Percentiles rank a stretch among this genome's conserved stretches.
Conservation (phyloP, 1,140 invertebrate genomes). For the Eueides isabella region DNA sequence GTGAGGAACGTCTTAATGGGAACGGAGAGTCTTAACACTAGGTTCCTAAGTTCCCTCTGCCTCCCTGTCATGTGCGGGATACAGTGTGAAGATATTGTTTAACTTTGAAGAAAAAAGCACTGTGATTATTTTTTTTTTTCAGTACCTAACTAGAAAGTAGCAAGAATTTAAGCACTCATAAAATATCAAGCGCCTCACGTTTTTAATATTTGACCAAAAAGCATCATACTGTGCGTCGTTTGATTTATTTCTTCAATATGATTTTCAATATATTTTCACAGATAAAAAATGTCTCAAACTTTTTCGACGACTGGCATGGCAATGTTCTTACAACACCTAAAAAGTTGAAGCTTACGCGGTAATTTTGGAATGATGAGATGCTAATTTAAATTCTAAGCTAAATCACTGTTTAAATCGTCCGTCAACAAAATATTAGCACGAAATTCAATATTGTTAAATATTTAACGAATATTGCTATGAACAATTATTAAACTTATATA, state of each 20-base stretch:
- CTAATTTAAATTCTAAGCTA: constrained; percentile 19
- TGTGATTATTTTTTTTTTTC: too few species aligned
- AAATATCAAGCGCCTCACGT: constrained; percentile 27
- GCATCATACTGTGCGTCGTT: constrained; percentile 22
- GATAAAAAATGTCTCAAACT: constrained; percentile 30
- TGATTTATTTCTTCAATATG: constrained; percentile 33
- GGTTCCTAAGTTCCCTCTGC: too few species aligned
- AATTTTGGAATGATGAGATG: constrained; percentile 6
- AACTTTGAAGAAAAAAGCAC: too few species aligned
- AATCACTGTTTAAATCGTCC: background rate
- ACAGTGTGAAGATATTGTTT: too few species aligned
- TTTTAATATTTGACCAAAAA: constrained; percentile 31
- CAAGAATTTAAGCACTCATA: constrained; percentile 7
- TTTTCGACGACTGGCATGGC: constrained; percentile 16
- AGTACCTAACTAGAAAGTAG: background rate
- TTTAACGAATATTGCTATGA: background rate
- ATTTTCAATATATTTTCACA: constrained; percentile 36
- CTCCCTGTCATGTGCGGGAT: too few species aligned
- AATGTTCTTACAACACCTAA: constrained; percentile 15
- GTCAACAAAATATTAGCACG: background rate
- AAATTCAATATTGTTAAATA: background rate
- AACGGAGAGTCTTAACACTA: too few species aligned
- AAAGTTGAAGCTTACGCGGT: constrained; percentile 17
- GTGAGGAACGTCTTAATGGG: too few species aligned
- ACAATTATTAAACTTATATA: background rate